Evolutionary conservation across 2,888 invertebrate genomes (phyloP), one percentile per base, ranked within the genome.

Genomic region (Hedychridium roseum): DNA sequence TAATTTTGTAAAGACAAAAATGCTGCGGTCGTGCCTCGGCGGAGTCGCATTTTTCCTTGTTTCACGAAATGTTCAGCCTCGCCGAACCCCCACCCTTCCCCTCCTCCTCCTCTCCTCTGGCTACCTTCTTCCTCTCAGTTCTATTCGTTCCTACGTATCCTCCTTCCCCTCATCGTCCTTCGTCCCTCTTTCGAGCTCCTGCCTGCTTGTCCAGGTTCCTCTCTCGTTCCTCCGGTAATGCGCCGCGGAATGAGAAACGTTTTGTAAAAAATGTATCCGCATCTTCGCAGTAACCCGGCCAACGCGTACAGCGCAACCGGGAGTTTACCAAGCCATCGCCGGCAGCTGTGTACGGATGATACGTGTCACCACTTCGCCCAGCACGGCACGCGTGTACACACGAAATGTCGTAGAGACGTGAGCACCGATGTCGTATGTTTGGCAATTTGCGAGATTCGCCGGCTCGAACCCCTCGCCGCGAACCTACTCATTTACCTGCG

Each of bases 1-100:
- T 78, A 79, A 79, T 79, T 79, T 73, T 74, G 76, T 77, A 76
- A 78, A 78, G 78, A 79, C 78, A 78, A 79, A 79, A 78, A 79
- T 78, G 71, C 65, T 78, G 78, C 71, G 77, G 77, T 76, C 72
- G 74, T 74, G 71, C 70, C 71, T 71, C 70, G 70, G 68, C 64
- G 66, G 70, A 74, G 71, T 67, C 69, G 71, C 73, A 74, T 78
- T 78, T 77, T 76, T 78, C 73, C 76, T 74, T 75, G 73, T 77
- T 78, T 74, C 70, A 74, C 74, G 70, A 76, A 77, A 76, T 74
- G 73, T 71, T 75, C 67, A 73, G 57, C 34, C 66, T 71, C 58
- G 62, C 62, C 60, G 62, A n/a, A n/a, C 52, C 57, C 62, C 56
- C 57, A 35, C 44, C 27, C 32, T 39, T 30, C 52, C 34, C 56